Evolutionary conservation across 2,888 invertebrate species (phyloP).

Genomic region (Orchesella flavescens): DNA sequence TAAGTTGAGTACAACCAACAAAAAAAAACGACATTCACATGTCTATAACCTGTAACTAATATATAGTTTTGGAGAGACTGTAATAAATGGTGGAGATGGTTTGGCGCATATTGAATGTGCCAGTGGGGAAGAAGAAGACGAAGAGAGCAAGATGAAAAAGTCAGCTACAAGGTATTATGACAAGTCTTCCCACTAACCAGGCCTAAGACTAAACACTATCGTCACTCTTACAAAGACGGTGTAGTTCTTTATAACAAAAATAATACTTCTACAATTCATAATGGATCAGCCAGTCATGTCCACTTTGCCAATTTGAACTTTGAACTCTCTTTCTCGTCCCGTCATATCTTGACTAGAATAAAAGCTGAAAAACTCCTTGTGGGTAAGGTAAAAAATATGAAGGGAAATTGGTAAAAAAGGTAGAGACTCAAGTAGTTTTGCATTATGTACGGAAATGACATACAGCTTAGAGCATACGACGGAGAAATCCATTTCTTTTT

Average conservation of each 20-base stretch:
- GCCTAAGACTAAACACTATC: not conserved
- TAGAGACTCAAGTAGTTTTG: conserved; percentile 4
- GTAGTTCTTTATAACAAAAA: not conserved
- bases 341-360: not conserved
- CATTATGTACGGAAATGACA: conserved; percentile 41
- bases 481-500: conserved; percentile 55
- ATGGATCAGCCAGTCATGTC: conserved; percentile 24
- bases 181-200: conserved; percentile 1
- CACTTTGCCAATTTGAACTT: conserved; percentile 34
- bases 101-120: conserved; percentile 30
- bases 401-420: conserved; percentile 12
- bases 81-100: conserved; percentile 17
- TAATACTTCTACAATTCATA: conserved; percentile 16
- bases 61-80: conserved; percentile 5
- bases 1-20: conserved; percentile 7
- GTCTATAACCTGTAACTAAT: conserved; percentile 35
- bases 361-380: not conserved
- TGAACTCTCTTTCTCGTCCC: conserved; percentile 12
- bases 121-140: conserved; percentile 8
- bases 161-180: conserved; percentile 9
- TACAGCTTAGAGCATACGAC: conserved; percentile 59
- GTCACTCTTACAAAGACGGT: not conserved
- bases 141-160: conserved; percentile 1
- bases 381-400: not conserved
- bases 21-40: conserved; percentile 7